phyloP scores from a whole-genome alignment of 2,888 invertebrate species.

The Pristionchus entomophagus region DNA sequence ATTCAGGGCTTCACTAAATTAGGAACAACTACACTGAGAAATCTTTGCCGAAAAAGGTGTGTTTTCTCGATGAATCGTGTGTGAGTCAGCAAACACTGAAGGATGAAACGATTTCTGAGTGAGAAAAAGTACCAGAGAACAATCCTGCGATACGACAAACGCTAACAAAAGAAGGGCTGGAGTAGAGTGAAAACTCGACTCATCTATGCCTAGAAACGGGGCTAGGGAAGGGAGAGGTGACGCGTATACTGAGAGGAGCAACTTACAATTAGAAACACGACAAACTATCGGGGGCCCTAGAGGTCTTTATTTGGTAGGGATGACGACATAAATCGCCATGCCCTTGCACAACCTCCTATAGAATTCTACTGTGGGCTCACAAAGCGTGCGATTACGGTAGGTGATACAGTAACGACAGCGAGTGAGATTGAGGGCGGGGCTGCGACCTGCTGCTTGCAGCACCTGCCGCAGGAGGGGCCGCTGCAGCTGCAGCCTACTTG shows the following conservation, averaged over 20 bases:
- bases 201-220: constrained; percentile 41
- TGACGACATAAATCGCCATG: background rate
- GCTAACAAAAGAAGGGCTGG: background rate
- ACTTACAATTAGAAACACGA: constrained; percentile 26
- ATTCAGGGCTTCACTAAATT: background rate
- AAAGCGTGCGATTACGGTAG: background rate
- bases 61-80: background rate
- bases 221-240: background rate
- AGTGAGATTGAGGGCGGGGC: no score
- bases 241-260: constrained; percentile 12
- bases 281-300: constrained; percentile 10
- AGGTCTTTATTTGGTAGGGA: background rate
- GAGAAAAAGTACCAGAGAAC: constrained; percentile 22
- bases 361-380: constrained; percentile 8
- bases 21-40: background rate
- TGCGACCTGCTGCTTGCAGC: constrained; percentile 19
- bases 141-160: constrained; percentile 11
- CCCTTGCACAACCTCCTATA: constrained; percentile 7
- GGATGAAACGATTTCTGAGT: constrained; percentile 15
- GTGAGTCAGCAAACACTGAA: background rate
- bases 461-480: background rate
- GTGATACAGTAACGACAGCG: background rate
- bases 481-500: constrained; percentile 43
- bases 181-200: background rate
- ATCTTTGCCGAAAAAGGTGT: background rate